Base-by-base conservation (phyloP, 35 echinoderm and acorn worm genomes). In the Ophioderma brevispina region DNA sequence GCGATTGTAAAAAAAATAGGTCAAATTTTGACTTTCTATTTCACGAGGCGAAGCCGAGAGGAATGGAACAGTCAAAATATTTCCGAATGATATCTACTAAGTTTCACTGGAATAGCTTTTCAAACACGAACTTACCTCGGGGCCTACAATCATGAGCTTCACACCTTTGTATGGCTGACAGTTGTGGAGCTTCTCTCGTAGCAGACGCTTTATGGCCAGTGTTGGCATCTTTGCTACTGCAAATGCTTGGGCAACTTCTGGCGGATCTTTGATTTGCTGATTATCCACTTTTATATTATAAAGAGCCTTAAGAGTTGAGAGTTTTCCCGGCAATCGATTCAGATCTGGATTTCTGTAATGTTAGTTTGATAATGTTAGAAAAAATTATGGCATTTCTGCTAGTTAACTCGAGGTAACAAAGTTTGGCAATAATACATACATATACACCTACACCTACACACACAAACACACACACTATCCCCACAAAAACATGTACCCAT, bases 141-240 rank as follows among this genome's bases (percentile, higher is more conserved):
- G 92, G 15, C 92, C 92, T 4, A 94, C 80, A 11, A 94, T 83
- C 86, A 94, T 88, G 19, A 94, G 81, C 38, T 94, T 94, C 64
- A 94, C 82, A 13, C 92, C 78, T 23, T 59, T 33, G 33, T 94
- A 89, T 1, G 80, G 92, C 1, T 78, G 55, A 79, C 86, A 77
- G 13, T 94, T 78, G 6, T 82, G 81, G 18, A 94, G 46, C 32
- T 78, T 89, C 81, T 94, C 87, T 36, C 75, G 80, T 35, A 94
- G 92, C 36, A 36, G 43, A 89, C 75, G 25, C 49, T 76, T 76
- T 75, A 81, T 31, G 80, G 41, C 32, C 31, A 11, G n/a, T 33
- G 59, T 13, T 2, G 59, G 39, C 28, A 43, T 55, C 40, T 89
- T 76, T 35, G 55, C 75, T 52, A 41, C 28, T 11, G 41, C 79